phyloP scores from a whole-genome alignment of 2,113 vertebrate genomes.

The Microtus pennsylvanicus region DNA sequence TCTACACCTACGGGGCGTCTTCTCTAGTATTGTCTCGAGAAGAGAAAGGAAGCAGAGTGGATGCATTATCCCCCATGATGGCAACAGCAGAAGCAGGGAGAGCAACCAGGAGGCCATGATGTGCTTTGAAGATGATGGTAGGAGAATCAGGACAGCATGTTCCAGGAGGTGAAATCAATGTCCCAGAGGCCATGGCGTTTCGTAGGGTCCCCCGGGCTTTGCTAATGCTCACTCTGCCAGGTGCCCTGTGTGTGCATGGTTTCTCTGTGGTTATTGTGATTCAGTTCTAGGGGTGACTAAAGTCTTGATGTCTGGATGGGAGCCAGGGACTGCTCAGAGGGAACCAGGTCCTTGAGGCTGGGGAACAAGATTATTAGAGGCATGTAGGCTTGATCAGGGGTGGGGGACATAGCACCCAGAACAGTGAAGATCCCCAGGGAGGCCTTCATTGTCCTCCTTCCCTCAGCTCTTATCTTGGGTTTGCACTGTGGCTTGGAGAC shows the following conservation, averaged over 20 bases:
- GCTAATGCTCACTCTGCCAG: neutral
- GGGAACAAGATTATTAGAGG: neutral
- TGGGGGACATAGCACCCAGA: neutral
- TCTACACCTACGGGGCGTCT: neutral
- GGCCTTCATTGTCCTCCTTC: too few species aligned
- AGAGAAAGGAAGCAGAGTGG: neutral
- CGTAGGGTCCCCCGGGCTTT: neutral
- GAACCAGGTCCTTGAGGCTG: neutral
- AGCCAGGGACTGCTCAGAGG: neutral
- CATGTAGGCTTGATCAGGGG: neutral
- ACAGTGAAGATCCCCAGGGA: neutral
- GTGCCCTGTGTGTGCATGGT: neutral
- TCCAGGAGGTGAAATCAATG: neutral
- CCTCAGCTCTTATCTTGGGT: neutral
- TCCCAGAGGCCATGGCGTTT: neutral
- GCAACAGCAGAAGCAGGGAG: accelerated
- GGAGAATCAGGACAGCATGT: neutral
- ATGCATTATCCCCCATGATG: accelerated
- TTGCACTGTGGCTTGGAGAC: neutral
- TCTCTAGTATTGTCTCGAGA: neutral
- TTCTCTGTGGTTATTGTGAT: neutral
- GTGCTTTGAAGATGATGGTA: neutral
- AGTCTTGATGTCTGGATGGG: neutral
- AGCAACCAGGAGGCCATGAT: neutral
- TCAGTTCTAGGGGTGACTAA: neutral